Conservation (phyloP, 2,888 invertebrate genomes). For the Drosophila macrothrix region DNA sequence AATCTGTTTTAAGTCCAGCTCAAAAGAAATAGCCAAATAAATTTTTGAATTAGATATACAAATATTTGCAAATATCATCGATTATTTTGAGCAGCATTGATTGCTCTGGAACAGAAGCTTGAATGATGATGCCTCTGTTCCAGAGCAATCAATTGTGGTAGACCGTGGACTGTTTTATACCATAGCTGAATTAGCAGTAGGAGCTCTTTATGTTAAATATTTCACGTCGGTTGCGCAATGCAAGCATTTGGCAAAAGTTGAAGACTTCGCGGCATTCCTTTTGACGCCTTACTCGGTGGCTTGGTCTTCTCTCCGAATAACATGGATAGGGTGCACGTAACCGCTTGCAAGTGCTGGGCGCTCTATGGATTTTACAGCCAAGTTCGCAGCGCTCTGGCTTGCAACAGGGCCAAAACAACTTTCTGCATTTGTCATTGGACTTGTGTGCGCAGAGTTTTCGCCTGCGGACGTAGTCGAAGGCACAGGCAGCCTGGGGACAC, state of each 20-base stretch:
- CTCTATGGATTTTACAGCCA: conserved; percentile 6
- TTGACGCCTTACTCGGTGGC: background rate
- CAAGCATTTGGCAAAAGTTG: background rate
- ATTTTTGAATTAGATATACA: background rate
- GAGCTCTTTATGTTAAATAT: accelerated
- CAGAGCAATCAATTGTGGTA: conserved; percentile 5
- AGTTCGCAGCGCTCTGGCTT: conserved; percentile 29
- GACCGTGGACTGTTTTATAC: background rate
- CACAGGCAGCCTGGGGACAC: conserved; percentile 31
- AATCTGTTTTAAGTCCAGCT: background rate
- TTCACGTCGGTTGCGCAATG: background rate
- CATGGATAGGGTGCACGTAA: conserved; percentile 50
- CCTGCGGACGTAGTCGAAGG: conserved; percentile 34
- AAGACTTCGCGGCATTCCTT: background rate
- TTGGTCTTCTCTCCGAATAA: conserved; percentile 53
- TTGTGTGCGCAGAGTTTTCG: conserved; percentile 29
- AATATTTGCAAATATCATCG: background rate
- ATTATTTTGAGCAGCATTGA: background rate
- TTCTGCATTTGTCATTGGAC: conserved; percentile 22
- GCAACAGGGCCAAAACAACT: conserved; percentile 58
- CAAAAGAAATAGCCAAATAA: background rate
- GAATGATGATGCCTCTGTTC: background rate
- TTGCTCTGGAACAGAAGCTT: background rate
- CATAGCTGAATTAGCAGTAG: background rate
- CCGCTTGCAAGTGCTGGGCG: conserved; percentile 26